phyloP scores from a whole-genome alignment of 2,113 vertebrate genomes.

The Callopanchax toddi region DNA sequence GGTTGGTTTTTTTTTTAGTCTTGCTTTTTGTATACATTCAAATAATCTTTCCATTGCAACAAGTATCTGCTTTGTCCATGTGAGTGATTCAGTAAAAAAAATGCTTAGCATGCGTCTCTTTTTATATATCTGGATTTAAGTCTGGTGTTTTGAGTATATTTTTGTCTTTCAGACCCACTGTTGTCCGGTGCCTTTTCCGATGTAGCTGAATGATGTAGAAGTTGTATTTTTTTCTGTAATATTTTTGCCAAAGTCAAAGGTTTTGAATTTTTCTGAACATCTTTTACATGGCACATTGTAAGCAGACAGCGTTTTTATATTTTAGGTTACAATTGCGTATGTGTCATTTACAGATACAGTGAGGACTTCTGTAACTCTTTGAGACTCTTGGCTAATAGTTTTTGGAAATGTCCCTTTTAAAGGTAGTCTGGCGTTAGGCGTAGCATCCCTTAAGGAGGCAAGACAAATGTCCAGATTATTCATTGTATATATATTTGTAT shows the following conservation, averaged over 20 bases:
- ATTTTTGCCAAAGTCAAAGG: slow-evolving; percentile 35
- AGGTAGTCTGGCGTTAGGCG: not conserved
- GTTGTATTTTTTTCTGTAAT: slow-evolving; percentile 42
- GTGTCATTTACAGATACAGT: not conserved
- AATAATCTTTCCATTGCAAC: slow-evolving; percentile 53
- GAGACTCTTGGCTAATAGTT: not conserved
- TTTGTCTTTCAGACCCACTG: slow-evolving; percentile 46
- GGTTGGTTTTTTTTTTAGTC: no score
- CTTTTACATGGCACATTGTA: slow-evolving; percentile 29
- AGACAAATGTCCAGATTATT: slow-evolving; percentile 24
- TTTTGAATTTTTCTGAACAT: slow-evolving; percentile 7
- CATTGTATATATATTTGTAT: slow-evolving; percentile 68
- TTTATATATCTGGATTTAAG: slow-evolving; percentile 76
- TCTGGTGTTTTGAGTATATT: slow-evolving; percentile 72
- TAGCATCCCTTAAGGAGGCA: slow-evolving; percentile 6
- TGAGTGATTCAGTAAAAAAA: slow-evolving; percentile 58
- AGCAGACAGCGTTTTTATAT: slow-evolving; percentile 29
- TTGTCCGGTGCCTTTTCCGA: slow-evolving; percentile 64
- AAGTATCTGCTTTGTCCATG: slow-evolving; percentile 37
- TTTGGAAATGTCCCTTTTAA: slow-evolving; percentile 6
- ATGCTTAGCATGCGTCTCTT: slow-evolving; percentile 41
- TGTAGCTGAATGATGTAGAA: slow-evolving; percentile 68
- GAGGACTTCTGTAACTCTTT: slow-evolving; percentile 8
- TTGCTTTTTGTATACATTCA: slow-evolving; percentile 57
- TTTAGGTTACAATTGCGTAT: slow-evolving; percentile 32